Evolutionary conservation across 2,797 vertebrate genomes (phyloP), one percentile per base, ranked within the genome.

Genomic region (Trichosurus vulpecula): DNA sequence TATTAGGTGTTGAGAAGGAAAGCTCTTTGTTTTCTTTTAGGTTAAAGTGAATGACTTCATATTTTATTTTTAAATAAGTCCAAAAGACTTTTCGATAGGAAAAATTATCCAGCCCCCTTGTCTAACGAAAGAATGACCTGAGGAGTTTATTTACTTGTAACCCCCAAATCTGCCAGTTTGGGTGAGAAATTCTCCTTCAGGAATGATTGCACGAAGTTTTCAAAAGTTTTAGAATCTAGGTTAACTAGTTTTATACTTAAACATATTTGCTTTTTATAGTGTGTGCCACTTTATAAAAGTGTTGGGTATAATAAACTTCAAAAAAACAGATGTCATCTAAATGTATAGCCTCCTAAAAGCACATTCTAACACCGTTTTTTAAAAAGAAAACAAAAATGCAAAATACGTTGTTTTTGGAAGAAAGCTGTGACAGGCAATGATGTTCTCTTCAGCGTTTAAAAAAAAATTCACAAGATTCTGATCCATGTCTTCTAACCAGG

Each of bases 121-220:
- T 94, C 52, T 55, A 94, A 96, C 52, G 55, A 91, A 93, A 91
- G 93, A 35, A n/a, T 81, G 95, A 91, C 97, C 93, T 0, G 54
- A 66, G 94, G 94, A 94, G 96, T 92, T 94, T 95, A 95, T 92
- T 53, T 74, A 89, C 92, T 90, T 31, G 2, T 41, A 91, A 92
- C 5, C 29, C n/a, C 58, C 74, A 95, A 16, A 90, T 54, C 29
- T 35, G 29, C 53, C n/a, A 19, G 30, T 54, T 95, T 94, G 92
- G 61, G n/a, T 94, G 41, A 57, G 35, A 90, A 91, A 94, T 53
- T 96, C 66, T 91, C 91, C 92, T 54, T 47, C 74, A 94, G 94
- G 96, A 95, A 66, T 51, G 54, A 66, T 81, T 92, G 90, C 51
- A 52, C 35, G 94, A 61, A 91, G 12, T 1, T 56, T 53, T 4